phyloP scores from a whole-genome alignment of 2,888 invertebrate genomes.

The Trachelus stipa region DNA sequence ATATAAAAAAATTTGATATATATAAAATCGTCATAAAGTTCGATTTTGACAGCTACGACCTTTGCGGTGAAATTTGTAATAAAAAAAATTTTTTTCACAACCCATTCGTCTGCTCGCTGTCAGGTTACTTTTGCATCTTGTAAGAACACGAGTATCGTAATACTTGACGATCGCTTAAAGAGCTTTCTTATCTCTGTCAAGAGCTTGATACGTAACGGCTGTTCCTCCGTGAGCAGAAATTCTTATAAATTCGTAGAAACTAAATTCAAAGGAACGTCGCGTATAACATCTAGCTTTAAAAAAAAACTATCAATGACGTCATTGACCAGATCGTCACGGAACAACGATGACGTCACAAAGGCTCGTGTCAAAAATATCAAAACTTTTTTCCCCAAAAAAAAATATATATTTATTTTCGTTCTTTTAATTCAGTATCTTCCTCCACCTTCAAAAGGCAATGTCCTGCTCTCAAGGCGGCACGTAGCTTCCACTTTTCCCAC shows the following conservation, averaged over 20 bases:
- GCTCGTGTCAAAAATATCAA: too few species aligned
- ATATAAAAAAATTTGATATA: neutral
- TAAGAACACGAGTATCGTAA: neutral
- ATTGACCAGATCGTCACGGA: too few species aligned
- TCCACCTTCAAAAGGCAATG: neutral
- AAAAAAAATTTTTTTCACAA: too few species aligned
- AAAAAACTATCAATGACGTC: too few species aligned
- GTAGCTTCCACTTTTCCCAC: constrained; percentile 2
- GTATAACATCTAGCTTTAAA: too few species aligned
- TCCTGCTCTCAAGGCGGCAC: neutral
- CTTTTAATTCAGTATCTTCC: neutral
- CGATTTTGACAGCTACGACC: neutral
- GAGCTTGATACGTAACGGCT: neutral
- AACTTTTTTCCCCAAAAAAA: too few species aligned
- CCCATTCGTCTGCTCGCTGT: neutral
- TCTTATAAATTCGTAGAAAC: neutral
- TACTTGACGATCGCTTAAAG: neutral
- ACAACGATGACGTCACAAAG: neutral
- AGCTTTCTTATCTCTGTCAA: neutral
- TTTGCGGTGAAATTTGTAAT: neutral
- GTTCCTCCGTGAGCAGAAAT: neutral
- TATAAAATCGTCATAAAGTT: neutral
- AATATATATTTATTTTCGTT: too few species aligned
- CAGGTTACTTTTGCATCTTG: neutral
- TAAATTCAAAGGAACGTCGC: neutral